Base-by-base conservation (phyloP, 2,888 invertebrate species). In the Xestia xanthographa region DNA sequence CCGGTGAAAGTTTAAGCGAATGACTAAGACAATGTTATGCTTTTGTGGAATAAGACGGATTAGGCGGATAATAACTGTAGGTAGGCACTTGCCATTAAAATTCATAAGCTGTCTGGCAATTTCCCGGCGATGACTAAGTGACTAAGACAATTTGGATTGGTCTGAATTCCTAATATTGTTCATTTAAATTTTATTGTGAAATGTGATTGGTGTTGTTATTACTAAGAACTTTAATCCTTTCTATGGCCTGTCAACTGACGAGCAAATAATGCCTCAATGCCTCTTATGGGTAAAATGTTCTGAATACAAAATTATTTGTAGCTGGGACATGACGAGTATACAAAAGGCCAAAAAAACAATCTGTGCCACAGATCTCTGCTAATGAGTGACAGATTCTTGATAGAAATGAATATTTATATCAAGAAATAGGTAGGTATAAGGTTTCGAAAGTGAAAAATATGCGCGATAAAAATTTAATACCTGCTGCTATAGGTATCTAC, bases 371-470 rank as follows among this genome's bases (percentile, higher is more conserved):
- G 34, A 34, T 34, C 34, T 26, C 8, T n/a, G 22, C 22, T 22
- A 50, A 50, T 53, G 12, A n/a, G 4, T 56, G 14, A 5, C 2
- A 45, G 11, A 45, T 14, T 58, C 38, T 20, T 29, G 17, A 12
- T 48, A 17, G 11, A 63, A 65, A 65, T 75, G 5, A 56, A 53
- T 58, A 67, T n/a, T n/a, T n/a, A n/a, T n/a, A n/a, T n/a, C n/a
- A n/a, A n/a, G n/a, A n/a, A n/a, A 53, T 34, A 34, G 34, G 34
- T 34, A 34, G 34, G 34, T 69, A 53, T 72, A 11, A 53, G 8
- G n/a, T 81, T 67, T 29, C 34, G 48, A 48, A 79, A 53, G 66
- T 62, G 17, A 43, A 20, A 62, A 68, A 53, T 26, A 41, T 34
- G 9, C 3, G 20, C n/a, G 11, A 75, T 56, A 29, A 75, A 81